These are phyloP conservation scores for Prostheceraeus crozeri DNA, from an alignment of 2,888 invertebrate genomes.

Conservation along the genomic window DNA sequence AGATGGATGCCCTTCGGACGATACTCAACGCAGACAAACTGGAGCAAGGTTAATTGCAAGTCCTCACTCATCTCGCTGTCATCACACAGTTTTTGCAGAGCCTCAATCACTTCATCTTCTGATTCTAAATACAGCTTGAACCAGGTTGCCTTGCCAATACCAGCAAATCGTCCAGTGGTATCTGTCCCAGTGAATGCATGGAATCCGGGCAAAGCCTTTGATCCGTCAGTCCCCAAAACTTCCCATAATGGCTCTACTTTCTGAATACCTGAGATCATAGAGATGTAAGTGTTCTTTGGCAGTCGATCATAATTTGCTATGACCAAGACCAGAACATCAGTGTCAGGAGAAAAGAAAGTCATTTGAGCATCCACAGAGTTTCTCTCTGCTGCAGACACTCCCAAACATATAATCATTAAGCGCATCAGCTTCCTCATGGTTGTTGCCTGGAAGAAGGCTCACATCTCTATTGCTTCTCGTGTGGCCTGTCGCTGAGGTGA, in stretches of 20 bases:
- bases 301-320: slow-evolving; percentile 22
- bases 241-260: not conserved
- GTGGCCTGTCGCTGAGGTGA: slow-evolving; percentile 34
- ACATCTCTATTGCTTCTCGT: slow-evolving; percentile 33
- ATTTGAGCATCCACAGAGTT: slow-evolving; percentile 21
- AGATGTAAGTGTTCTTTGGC: slow-evolving; percentile 9
- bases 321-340: slow-evolving; percentile 24
- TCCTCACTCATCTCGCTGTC: not conserved
- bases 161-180: slow-evolving; percentile 33
- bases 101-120: slow-evolving; percentile 1
- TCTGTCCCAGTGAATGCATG: slow-evolving; percentile 34
- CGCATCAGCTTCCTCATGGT: slow-evolving; percentile 25
- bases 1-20: slow-evolving; percentile 31
- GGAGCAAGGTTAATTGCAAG: not conserved
- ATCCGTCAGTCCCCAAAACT: slow-evolving; percentile 3
- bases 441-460: slow-evolving; percentile 9
- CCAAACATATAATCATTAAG: slow-evolving; percentile 24
- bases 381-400: slow-evolving; percentile 25
- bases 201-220: slow-evolving; percentile 21
- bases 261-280: not conserved
- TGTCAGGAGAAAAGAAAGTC: slow-evolving; percentile 22
- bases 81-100: slow-evolving; percentile 6
- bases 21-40: slow-evolving; percentile 30
- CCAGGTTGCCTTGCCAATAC: slow-evolving; percentile 37
- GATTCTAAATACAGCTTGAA: slow-evolving; percentile 4